These are phyloP conservation scores for Halcyon leucocephala DNA, from an alignment of 2,797 vertebrate genomes.

Conservation along the genomic window DNA sequence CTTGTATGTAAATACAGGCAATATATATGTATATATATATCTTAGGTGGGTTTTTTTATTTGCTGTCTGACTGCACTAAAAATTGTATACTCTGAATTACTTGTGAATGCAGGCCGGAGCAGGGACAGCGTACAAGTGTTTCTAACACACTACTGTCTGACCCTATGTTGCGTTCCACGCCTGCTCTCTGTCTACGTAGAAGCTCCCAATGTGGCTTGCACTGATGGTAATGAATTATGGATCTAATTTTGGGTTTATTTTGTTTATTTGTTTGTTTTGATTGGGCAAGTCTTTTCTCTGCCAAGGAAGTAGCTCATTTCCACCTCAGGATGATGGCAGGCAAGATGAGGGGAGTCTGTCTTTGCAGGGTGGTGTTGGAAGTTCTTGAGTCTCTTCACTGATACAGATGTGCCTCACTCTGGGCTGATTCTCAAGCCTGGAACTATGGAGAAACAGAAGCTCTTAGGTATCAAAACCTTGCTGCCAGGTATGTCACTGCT, in stretches of 20 bases:
- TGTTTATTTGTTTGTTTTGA: background rate
- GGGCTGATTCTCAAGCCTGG: background rate
- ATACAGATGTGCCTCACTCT: background rate
- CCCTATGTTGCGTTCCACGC: background rate
- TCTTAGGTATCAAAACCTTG: background rate
- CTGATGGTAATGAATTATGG: background rate
- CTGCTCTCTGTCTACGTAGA: background rate
- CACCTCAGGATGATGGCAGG: background rate
- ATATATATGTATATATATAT: too few species aligned
- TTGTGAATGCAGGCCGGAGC: background rate
- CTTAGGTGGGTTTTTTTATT: background rate
- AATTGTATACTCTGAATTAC: background rate
- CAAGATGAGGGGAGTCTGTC: background rate
- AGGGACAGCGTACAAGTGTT: background rate
- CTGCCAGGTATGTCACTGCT: background rate
- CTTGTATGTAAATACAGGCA: background rate
- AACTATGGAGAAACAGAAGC: slow-evolving; percentile 3
- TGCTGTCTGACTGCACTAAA: background rate
- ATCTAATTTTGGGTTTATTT: background rate
- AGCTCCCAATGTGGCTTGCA: background rate
- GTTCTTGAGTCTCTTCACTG: background rate
- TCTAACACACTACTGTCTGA: background rate
- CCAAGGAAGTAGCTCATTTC: slow-evolving; percentile 22
- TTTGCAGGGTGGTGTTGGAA: background rate
- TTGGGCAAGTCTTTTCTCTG: background rate